A percentile compares a stretch with the other conserved stretches of the same genome.
Conservation (phyloP, 1,140 invertebrate species). For the Mylabris phalerata region DNA sequence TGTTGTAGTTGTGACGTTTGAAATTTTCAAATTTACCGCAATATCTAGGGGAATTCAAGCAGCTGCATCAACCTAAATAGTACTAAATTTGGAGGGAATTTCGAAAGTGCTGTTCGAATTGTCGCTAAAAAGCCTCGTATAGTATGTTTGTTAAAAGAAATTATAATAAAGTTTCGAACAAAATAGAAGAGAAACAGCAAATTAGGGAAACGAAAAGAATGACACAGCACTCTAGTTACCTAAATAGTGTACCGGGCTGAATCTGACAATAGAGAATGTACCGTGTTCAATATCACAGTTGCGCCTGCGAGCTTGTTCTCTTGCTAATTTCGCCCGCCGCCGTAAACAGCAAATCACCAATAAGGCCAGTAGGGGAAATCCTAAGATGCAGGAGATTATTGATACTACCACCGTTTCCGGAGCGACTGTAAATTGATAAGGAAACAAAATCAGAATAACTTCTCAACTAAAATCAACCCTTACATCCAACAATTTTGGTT, state of each 20-base stretch:
- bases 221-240: conserved; percentile 45
- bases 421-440: conserved; percentile 57
- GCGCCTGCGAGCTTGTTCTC: conserved; percentile 66
- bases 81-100: no score
- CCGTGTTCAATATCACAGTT: conserved; percentile 73
- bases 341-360: conserved; percentile 80
- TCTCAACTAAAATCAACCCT: neutral
- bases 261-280: conserved; percentile 68
- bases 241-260: conserved; percentile 66
- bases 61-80: no score
- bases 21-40: no score
- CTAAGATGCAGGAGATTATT: conserved; percentile 82
- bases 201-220: conserved; percentile 15
- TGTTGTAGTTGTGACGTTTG: no score
- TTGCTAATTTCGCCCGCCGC: conserved; percentile 71
- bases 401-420: conserved; percentile 82
- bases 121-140: no score
- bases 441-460: conserved; percentile 6
- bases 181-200: conserved; percentile 17
- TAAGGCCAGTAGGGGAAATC: conserved; percentile 75
- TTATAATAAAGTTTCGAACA: conserved; percentile 3
- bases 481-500: neutral
- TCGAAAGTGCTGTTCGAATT: no score
- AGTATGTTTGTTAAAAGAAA: neutral
- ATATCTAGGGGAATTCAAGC: no score